Evolutionary conservation across 2,888 invertebrate genomes (phyloP), one percentile per base, ranked within the genome.

Genomic region (Heliconius aoede): DNA sequence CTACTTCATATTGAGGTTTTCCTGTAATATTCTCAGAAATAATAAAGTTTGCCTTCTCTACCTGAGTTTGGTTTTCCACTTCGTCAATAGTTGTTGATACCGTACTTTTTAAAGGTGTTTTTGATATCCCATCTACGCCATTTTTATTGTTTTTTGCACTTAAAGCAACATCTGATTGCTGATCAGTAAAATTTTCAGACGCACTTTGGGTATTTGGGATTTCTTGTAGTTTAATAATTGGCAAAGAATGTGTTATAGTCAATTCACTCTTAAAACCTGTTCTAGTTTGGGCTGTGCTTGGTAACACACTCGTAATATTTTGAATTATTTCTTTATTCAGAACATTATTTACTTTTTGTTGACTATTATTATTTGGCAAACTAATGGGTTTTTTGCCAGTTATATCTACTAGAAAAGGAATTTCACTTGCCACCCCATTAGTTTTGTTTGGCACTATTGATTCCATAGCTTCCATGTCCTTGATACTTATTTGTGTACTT

Each of bases 241-340:
- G 69, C 55, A n/a, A 15, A n/a, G 32, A 51, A 30, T 55, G 69
- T 55, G 30, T 69, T 55, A 69, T 69, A 15, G 24, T 69, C 15
- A 55, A 11, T 69, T 69, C n/a, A 7, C 30, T 55, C 30, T 46
- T 68, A 3, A 68, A n/a, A 51, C 21, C 5, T 26, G 28, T 51
- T 21, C 30, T 51, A 21, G 51, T 21, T 28, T 51, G 46, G 1
- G 9, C 28, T 28, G 30, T n/a, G 21, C n/a, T 30, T 1, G 69
- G 28, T 32, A 55, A 3, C 55, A 4, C n/a, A 46, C 7, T 51
- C n/a, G 28, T 55, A 13, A 30, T 18, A 4, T 51, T 46, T 21
- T 21, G 68, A n/a, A 1, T 30, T 3, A 30, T 28, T 51, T 55
- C 30, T 51, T 69, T 51, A 21, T 13, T 69, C 13, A 15, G 30